Percentiles rank a stretch among this genome's conserved stretches.
These are phyloP conservation scores for Sylvilagus bachmani DNA, from an alignment of 2,113 vertebrate genomes.

Conservation along the genomic window DNA sequence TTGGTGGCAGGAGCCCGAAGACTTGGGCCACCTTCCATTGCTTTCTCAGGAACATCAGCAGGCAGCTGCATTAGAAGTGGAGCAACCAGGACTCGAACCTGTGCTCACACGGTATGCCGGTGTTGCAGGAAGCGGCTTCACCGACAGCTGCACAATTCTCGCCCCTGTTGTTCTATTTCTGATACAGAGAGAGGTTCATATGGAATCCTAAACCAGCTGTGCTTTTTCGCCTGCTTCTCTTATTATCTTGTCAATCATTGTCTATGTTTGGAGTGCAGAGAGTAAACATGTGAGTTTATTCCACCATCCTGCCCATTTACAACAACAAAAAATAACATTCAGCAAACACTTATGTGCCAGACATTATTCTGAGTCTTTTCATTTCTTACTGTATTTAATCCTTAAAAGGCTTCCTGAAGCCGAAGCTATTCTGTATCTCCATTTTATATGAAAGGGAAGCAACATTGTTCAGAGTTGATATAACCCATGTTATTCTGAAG, in stretches of 20 bases:
- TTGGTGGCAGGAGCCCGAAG: too few relatives aligned
- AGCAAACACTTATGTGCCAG: background rate
- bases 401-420: background rate
- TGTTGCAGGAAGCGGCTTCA: too few relatives aligned
- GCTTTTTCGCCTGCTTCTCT: background rate
- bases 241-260: background rate
- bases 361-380: background rate
- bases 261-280: background rate
- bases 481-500: background rate
- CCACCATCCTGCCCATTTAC: background rate
- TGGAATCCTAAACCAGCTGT: background rate
- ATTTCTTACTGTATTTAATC: background rate
- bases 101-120: too few relatives aligned
- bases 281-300: background rate
- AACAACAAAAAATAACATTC: background rate
- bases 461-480: background rate
- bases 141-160: too few relatives aligned
- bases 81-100: too few relatives aligned
- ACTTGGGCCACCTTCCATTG: too few relatives aligned
- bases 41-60: too few relatives aligned
- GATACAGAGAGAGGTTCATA: background rate
- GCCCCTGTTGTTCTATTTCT: background rate
- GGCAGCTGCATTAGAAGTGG: too few relatives aligned
- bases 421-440: background rate
- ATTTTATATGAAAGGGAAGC: background rate